A percentile compares a stretch with the other conserved stretches of the same genome.
phyloP scores from a whole-genome alignment of 1,140 invertebrate species.

The Drosophila nebulosa region DNA sequence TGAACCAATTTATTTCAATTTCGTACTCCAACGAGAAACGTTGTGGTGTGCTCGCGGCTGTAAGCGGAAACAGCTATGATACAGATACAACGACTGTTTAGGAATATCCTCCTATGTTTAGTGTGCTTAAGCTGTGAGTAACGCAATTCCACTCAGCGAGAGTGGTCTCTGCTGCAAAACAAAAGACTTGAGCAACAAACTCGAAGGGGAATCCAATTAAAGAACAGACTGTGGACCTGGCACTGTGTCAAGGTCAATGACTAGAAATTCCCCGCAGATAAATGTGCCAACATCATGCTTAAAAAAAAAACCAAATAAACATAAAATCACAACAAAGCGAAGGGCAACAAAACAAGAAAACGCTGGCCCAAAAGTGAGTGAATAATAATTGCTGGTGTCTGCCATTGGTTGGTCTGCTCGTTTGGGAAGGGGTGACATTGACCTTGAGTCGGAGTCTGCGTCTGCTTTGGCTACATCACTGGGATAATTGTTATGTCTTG shows the following conservation, averaged over 20 bases:
- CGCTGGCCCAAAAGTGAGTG: slow-evolving; percentile 60
- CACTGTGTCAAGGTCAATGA: slow-evolving; percentile 62
- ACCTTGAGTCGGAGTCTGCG: slow-evolving; percentile 17
- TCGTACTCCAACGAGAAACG: slow-evolving; percentile 52
- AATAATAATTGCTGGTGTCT: slow-evolving; percentile 66
- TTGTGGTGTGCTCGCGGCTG: slow-evolving; percentile 45
- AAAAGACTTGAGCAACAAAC: slow-evolving; percentile 68
- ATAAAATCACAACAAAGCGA: slow-evolving; percentile 39
- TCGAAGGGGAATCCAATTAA: slow-evolving; percentile 16
- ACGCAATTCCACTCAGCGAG: background rate
- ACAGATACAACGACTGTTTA: slow-evolving; percentile 19
- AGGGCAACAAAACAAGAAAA: slow-evolving; percentile 69
- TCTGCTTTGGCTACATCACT: slow-evolving; percentile 12
- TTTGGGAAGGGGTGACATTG: slow-evolving; percentile 28
- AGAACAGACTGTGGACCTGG: slow-evolving; percentile 29
- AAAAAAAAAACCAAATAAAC: background rate
- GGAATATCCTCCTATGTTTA: slow-evolving; percentile 4
- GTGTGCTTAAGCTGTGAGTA: slow-evolving; percentile 45
- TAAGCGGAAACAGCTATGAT: background rate
- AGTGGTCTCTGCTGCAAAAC: slow-evolving; percentile 3
- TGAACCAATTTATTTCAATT: slow-evolving; percentile 77
- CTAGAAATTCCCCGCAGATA: slow-evolving; percentile 63
- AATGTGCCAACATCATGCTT: slow-evolving; percentile 52
- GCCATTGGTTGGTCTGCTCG: slow-evolving; percentile 33
- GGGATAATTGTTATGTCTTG: slow-evolving; percentile 18